A percentile compares a stretch with the other conserved stretches of the same genome.
These are phyloP conservation scores for Willisornis vidua DNA, from an alignment of 2,113 vertebrate species.

Conservation along the genomic window DNA sequence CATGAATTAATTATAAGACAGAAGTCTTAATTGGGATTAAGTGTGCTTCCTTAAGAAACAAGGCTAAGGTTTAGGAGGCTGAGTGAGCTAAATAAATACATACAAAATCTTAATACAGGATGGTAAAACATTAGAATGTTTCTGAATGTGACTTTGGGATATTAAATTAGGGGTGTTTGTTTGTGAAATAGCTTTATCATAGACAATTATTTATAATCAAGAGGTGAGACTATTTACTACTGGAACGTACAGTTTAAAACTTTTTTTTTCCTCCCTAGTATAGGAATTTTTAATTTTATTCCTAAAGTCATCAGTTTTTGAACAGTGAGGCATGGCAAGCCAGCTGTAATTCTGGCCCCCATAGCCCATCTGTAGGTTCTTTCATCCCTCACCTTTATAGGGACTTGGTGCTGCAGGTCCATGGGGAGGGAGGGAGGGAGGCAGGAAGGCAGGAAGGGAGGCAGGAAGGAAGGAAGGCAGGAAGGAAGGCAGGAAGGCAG, in stretches of 20 bases:
- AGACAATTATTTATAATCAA: background rate
- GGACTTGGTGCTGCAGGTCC: background rate
- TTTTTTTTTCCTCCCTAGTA: rapidly evolving
- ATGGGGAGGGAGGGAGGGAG: too few species aligned
- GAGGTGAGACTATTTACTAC: background rate
- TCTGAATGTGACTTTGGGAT: background rate
- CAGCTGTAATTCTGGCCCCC: background rate
- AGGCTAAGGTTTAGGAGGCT: background rate
- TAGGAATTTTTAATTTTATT: background rate
- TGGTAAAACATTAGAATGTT: background rate
- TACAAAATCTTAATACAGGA: background rate
- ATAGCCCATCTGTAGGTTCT: background rate
- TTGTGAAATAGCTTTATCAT: background rate
- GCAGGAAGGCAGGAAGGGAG: too few species aligned
- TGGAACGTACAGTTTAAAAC: background rate
- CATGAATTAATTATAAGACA: background rate
- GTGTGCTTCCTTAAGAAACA: slow-evolving; percentile 1
- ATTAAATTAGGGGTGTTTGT: background rate
- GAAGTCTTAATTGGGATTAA: background rate
- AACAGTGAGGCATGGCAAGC: background rate
- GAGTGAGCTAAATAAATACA: background rate
- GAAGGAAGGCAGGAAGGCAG: too few species aligned
- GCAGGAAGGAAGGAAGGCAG: too few species aligned
- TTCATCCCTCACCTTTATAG: background rate
- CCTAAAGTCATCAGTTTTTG: background rate